Percentiles rank a stretch among this genome's conserved stretches.
These are phyloP conservation scores for Melanaphis sacchari DNA, from an alignment of 1,140 invertebrate species.

Conservation along the genomic window DNA sequence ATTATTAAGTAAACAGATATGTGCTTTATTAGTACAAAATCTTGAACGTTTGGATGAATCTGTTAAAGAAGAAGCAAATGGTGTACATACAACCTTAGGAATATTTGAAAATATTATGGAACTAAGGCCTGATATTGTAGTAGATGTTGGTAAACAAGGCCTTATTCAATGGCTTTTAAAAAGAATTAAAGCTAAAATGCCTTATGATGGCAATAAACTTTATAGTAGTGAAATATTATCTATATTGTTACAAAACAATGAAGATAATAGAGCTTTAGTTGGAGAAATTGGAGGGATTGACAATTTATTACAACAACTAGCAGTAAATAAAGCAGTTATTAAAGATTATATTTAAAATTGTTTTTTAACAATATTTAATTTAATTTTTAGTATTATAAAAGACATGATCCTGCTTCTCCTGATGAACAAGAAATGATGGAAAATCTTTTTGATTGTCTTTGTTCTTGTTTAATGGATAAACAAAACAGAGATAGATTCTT, in stretches of 20 bases:
- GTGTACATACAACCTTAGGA: slow-evolving; percentile 92
- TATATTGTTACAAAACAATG: slow-evolving; percentile 90
- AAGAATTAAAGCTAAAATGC: slow-evolving; percentile 82
- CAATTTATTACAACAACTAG: slow-evolving; percentile 92
- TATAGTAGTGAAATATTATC: slow-evolving; percentile 96
- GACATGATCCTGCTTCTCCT: slow-evolving; percentile 86
- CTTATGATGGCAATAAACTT: slow-evolving; percentile 95
- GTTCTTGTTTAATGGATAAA: slow-evolving; percentile 87
- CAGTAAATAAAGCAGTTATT: too few relatives aligned
- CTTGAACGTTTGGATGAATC: slow-evolving; percentile 91
- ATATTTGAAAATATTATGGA: slow-evolving; percentile 94
- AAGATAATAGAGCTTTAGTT: slow-evolving; percentile 81
- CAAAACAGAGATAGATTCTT: slow-evolving; percentile 92
- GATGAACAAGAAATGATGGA: slow-evolving; percentile 99
- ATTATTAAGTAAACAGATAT: slow-evolving; percentile 86
- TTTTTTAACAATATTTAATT: slow-evolving; percentile 11
- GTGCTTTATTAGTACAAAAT: slow-evolving; percentile 91
- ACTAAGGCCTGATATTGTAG: slow-evolving; percentile 82
- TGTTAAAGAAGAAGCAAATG: slow-evolving; percentile 94
- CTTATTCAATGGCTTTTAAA: slow-evolving; percentile 92
- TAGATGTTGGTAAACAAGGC: slow-evolving; percentile 87
- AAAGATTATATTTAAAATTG: slow-evolving; percentile 27
- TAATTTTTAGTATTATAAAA: slow-evolving; percentile 82
- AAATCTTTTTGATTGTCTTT: slow-evolving; percentile 95
- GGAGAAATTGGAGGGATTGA: slow-evolving; percentile 97